A percentile compares a stretch with the other conserved stretches of the same genome.
These are phyloP conservation scores for Poeciliopsis gracilis DNA, from an alignment of 2,797 vertebrate genomes.

Conservation along the genomic window DNA sequence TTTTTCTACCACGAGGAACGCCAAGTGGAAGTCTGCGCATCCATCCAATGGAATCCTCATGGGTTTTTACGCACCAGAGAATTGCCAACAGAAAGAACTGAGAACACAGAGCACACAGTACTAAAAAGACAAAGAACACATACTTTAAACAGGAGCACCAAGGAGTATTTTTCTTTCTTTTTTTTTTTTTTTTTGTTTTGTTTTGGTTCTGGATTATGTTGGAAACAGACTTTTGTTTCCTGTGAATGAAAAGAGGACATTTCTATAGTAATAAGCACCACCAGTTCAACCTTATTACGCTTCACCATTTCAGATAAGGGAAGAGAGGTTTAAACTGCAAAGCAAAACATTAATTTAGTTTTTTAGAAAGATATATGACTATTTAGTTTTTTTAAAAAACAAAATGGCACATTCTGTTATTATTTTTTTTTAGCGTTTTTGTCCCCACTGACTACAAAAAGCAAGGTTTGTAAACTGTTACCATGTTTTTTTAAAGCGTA, in stretches of 20 bases:
- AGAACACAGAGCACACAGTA: conserved; percentile 76
- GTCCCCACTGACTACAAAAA: conserved; percentile 51
- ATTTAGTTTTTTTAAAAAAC: conserved; percentile 81
- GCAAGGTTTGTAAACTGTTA: conserved; percentile 59
- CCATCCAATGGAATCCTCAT: conserved; percentile 72
- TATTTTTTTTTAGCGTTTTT: conserved; percentile 57
- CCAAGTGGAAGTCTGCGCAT: conserved; percentile 49
- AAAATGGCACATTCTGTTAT: conserved; percentile 80
- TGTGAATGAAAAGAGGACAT: conserved; percentile 61
- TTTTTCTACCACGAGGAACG: conserved; percentile 54
- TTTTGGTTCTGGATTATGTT: conserved; percentile 43
- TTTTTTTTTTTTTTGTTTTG: conserved; percentile 13
- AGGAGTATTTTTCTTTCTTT: conserved; percentile 39
- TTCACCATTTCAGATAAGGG: conserved; percentile 85
- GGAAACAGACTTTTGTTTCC: conserved; percentile 78
- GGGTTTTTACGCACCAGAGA: conserved; percentile 75
- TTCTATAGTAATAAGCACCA: conserved; percentile 80
- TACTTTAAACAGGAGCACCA: conserved; percentile 61
- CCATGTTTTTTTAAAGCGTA: conserved; percentile 75
- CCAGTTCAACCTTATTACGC: conserved; percentile 83
- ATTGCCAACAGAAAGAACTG: conserved; percentile 79
- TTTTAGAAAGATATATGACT: conserved; percentile 91
- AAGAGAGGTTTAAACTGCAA: conserved; percentile 82
- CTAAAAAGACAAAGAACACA: conserved; percentile 74
- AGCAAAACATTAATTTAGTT: conserved; percentile 90